A percentile compares a stretch with the other conserved stretches of the same genome.
phyloP scores from a whole-genome alignment of 1,140 invertebrate genomes.

The Gryllus bimaculatus region DNA sequence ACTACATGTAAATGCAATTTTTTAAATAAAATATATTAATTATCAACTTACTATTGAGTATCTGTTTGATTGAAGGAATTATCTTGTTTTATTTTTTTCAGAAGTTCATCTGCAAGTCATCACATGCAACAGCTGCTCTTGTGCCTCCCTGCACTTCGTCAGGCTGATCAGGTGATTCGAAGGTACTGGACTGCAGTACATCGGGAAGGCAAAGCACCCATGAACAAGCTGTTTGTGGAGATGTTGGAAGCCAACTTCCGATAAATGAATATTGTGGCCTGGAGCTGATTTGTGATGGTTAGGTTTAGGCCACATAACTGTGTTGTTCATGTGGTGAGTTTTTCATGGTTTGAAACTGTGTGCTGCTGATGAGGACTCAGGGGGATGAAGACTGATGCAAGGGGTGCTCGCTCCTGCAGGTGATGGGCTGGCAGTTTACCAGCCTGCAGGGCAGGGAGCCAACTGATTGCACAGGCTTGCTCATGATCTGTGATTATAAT shows the following conservation, averaged over 20 bases:
- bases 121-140: constrained; percentile 73
- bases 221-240: constrained; percentile 96
- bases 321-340: not conserved
- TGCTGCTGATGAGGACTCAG: not conserved
- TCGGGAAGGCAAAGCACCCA: constrained; percentile 75
- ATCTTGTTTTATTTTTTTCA: not conserved
- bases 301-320: not conserved
- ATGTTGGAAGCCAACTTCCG: constrained; percentile 76
- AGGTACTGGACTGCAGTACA: constrained; percentile 85
- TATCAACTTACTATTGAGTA: no score
- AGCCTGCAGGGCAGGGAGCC: not conserved
- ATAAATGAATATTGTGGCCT: not conserved
- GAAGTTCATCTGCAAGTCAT: constrained; percentile 8
- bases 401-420: not conserved
- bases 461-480: not conserved
- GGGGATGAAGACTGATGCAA: constrained; percentile 15
- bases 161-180: constrained; percentile 78
- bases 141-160: constrained; percentile 76
- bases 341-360: not conserved
- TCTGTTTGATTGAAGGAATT: no score
- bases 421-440: not conserved
- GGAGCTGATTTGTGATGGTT: not conserved
- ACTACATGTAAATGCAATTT: no score
- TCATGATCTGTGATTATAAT: not conserved
- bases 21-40: no score